phyloP scores from a whole-genome alignment of 2,797 vertebrate genomes.

The Chaunax sp. region DNA sequence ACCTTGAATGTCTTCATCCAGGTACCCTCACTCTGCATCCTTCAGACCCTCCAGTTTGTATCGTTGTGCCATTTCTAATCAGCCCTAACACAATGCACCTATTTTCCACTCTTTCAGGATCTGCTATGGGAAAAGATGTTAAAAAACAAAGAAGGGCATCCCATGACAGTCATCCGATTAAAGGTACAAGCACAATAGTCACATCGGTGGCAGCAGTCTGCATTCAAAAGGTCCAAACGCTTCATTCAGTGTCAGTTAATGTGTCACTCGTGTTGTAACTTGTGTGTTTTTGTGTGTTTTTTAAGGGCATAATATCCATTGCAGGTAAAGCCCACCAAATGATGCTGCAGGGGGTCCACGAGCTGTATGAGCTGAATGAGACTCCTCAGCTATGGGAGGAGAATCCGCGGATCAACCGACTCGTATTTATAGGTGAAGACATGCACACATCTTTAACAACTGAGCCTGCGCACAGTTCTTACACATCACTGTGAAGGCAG shows the following conservation, averaged over 20 bases:
- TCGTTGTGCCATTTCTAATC: slow-evolving; percentile 32
- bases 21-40: slow-evolving; percentile 75
- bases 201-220: slow-evolving; percentile 17
- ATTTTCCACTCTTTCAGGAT: slow-evolving; percentile 81
- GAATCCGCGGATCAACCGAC: slow-evolving; percentile 85
- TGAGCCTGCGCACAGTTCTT: not conserved
- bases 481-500: not conserved
- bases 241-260: slow-evolving; percentile 57
- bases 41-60: slow-evolving; percentile 2
- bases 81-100: slow-evolving; percentile 15
- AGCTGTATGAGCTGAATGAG: slow-evolving; percentile 95
- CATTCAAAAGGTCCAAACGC: slow-evolving; percentile 45
- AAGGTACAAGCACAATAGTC: slow-evolving; percentile 84
- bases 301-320: slow-evolving; percentile 92
- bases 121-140: slow-evolving; percentile 95
- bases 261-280: slow-evolving; percentile 56
- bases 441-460: slow-evolving; percentile 17
- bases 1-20: slow-evolving; percentile 92
- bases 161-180: slow-evolving; percentile 92
- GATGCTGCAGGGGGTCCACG: slow-evolving; percentile 95
- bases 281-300: slow-evolving; percentile 54
- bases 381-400: slow-evolving; percentile 88
- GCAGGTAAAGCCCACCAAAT: slow-evolving; percentile 89
- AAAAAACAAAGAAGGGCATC: slow-evolving; percentile 84
- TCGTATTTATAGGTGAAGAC: slow-evolving; percentile 93